Conservation (phyloP, 2,113 vertebrate species). For the Irena cyanogastra region DNA sequence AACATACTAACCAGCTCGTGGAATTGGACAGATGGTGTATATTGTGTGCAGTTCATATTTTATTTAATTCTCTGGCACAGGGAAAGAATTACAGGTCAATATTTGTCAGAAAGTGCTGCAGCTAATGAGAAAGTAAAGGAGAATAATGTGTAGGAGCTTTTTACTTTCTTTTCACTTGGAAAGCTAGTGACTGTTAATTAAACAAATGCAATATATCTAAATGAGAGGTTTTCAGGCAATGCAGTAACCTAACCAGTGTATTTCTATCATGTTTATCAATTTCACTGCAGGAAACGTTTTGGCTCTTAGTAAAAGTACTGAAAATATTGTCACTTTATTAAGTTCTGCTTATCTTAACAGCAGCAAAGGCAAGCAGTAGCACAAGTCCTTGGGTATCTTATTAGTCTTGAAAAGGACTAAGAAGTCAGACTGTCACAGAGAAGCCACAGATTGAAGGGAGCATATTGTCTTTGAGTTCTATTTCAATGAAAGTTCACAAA, state of each 20-base stretch:
- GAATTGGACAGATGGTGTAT: not conserved
- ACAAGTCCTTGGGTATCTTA: not conserved
- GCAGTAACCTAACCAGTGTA: not conserved
- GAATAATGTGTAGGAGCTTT: not conserved
- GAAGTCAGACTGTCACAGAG: not conserved
- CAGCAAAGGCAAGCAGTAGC: not conserved
- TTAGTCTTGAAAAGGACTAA: not conserved
- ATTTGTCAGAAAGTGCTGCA: slow-evolving; percentile 51
- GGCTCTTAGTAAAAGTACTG: not conserved
- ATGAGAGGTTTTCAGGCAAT: not conserved
- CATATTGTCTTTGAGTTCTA: not conserved
- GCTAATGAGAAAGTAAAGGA: slow-evolving; percentile 40
- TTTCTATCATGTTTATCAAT: not conserved
- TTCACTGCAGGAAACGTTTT: not conserved
- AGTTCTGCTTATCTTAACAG: not conserved
- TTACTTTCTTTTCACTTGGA: slow-evolving; percentile 8
- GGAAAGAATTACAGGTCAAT: slow-evolving; percentile 38
- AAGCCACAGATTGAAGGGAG: not conserved
- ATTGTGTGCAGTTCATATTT: slow-evolving; percentile 40
- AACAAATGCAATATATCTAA: not conserved
- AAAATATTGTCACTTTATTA: not conserved
- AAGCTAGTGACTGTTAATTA: not conserved
- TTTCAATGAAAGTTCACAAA: not conserved
- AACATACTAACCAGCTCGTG: not conserved
- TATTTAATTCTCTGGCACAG: slow-evolving; percentile 46